These are phyloP conservation scores for Gila robusta DNA, from an alignment of 2,797 vertebrate genomes.

Conservation along the genomic window DNA sequence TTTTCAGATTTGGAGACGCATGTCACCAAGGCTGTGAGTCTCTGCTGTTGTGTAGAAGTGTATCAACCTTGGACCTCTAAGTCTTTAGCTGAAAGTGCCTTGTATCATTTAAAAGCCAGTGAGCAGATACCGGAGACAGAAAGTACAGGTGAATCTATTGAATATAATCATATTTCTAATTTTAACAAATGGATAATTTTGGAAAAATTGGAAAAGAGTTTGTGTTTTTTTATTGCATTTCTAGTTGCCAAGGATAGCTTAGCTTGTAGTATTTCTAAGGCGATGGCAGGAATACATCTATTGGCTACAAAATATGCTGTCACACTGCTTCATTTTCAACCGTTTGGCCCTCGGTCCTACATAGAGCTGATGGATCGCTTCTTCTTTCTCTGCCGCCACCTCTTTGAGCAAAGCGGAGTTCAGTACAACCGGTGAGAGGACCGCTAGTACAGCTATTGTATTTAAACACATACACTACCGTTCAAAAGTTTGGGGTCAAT, in stretches of 20 bases:
- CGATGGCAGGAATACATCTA: slow-evolving; percentile 83
- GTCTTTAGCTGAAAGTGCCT: slow-evolving; percentile 74
- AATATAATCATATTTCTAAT: not conserved
- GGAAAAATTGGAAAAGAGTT: not conserved
- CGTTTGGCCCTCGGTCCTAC: slow-evolving; percentile 79
- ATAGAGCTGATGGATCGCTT: slow-evolving; percentile 80
- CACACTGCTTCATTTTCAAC: slow-evolving; percentile 68
- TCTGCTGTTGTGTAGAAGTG: slow-evolving; percentile 79
- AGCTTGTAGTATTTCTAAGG: slow-evolving; percentile 66
- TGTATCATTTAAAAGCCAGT: slow-evolving; percentile 67
- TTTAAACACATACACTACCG: not conserved
- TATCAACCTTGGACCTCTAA: slow-evolving; percentile 80
- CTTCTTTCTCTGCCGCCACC: slow-evolving; percentile 61
- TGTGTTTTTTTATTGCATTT: slow-evolving; percentile 19
- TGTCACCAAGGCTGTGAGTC: slow-evolving; percentile 70
- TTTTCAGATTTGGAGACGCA: slow-evolving; percentile 61
- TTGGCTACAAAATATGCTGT: slow-evolving; percentile 77
- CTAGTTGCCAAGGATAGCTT: slow-evolving; percentile 62
- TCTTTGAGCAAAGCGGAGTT: slow-evolving; percentile 62
- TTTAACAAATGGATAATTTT: not conserved
- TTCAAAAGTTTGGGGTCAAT: not conserved
- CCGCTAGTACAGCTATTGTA: not conserved
- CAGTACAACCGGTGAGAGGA: slow-evolving; percentile 73
- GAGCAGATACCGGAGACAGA: slow-evolving; percentile 58
- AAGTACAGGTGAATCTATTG: slow-evolving; percentile 34